phyloP scores from a whole-genome alignment of 2,113 vertebrate species.

The Sterrhoptilus dennistouni region DNA sequence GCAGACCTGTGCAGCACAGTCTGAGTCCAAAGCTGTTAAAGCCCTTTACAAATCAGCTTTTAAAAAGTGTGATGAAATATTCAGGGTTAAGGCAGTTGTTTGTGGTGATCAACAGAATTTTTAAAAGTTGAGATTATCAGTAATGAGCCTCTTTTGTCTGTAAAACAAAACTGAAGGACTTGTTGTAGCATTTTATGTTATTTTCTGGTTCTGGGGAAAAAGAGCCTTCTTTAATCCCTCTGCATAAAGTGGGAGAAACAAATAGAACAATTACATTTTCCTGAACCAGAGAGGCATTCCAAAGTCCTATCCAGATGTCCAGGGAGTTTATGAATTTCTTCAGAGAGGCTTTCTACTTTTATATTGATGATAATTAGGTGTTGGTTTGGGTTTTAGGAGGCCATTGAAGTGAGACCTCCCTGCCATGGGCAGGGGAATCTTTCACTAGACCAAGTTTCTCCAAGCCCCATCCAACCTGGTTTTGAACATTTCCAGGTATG shows the following conservation, averaged over 20 bases:
- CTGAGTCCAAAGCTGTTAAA: background rate
- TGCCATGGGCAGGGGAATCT: background rate
- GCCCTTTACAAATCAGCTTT: background rate
- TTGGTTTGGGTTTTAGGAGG: background rate
- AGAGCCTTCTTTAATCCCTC: background rate
- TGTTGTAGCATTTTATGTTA: background rate
- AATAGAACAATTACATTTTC: background rate
- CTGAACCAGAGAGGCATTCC: background rate
- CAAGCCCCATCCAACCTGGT: background rate
- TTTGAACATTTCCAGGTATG: background rate
- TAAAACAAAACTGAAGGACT: background rate
- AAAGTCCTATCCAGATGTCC: background rate
- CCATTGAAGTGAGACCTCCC: background rate
- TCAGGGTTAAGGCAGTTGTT: background rate
- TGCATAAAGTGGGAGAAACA: background rate
- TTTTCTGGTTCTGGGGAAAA: background rate
- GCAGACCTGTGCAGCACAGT: background rate
- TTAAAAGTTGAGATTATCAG: background rate
- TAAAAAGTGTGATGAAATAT: background rate
- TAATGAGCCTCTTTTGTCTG: background rate
- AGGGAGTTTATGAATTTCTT: background rate
- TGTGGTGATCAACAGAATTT: background rate
- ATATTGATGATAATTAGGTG: background rate
- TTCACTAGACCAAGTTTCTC: background rate
- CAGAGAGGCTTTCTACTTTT: background rate